These are phyloP conservation scores for Bathynomus jamesi DNA, from an alignment of 1,140 invertebrate species.

Conservation along the genomic window DNA sequence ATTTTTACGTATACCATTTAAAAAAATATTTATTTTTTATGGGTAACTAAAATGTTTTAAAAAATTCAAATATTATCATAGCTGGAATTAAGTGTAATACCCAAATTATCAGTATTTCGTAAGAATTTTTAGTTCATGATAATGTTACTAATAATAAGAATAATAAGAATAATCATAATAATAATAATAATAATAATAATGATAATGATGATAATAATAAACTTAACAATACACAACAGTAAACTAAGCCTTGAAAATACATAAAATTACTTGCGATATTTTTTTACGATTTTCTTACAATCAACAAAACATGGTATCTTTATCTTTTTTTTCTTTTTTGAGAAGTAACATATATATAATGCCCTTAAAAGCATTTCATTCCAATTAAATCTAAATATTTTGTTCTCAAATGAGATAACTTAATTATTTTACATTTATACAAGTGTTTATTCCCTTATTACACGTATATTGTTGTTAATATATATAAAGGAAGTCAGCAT, in stretches of 20 bases:
- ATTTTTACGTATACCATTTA: no score
- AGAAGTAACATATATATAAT: conserved; percentile 57
- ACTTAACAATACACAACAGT: conserved; percentile 12
- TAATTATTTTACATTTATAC: conserved; percentile 15
- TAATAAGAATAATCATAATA: conserved; percentile 12
- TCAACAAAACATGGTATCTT: no score
- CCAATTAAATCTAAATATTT: conserved; percentile 47
- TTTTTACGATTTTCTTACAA: no score
- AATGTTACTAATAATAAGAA: background rate
- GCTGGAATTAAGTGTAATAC: no score
- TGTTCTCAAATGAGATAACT: conserved; percentile 2
- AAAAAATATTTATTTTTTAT: no score
- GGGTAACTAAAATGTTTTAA: no score
- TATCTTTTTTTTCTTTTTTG: conserved; percentile 44
- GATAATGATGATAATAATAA: conserved; percentile 11
- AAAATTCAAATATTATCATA: no score
- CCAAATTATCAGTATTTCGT: no score
- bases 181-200: conserved; percentile 7
- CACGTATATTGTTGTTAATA: background rate
- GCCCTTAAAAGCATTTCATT: conserved; percentile 74
- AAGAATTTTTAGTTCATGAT: no score
- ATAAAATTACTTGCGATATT: no score
- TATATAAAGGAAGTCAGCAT: no score
- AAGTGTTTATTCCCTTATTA: background rate
- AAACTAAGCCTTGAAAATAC: no score